A percentile compares a stretch with the other conserved stretches of the same genome.
These are phyloP conservation scores for Euura lappo DNA, from an alignment of 1,140 invertebrate species.

Conservation along the genomic window DNA sequence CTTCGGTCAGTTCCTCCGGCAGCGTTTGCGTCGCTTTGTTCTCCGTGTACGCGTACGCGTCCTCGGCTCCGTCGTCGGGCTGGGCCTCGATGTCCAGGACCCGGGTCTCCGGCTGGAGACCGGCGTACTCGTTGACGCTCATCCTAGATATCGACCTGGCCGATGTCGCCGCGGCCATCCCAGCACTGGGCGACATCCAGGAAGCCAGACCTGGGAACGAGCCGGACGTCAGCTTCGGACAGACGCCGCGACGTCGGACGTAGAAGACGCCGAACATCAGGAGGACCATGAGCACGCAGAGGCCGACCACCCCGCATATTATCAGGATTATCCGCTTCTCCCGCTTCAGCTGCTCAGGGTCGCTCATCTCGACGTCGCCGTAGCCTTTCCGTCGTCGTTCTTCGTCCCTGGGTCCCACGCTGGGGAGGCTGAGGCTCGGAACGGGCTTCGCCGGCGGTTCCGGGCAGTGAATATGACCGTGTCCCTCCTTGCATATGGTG, in stretches of 20 bases:
- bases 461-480: constrained; percentile 44
- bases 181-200: constrained; percentile 49
- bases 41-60: constrained; percentile 60
- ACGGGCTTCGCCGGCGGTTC: constrained; percentile 40
- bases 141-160: constrained; percentile 67
- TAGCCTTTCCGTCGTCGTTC: constrained; percentile 48
- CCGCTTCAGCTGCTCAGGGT: constrained; percentile 50
- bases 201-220: constrained; percentile 47
- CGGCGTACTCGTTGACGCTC: constrained; percentile 70
- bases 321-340: constrained; percentile 59
- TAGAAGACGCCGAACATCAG: constrained; percentile 61
- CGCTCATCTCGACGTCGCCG: constrained; percentile 55
- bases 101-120: constrained; percentile 59
- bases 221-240: constrained; percentile 51
- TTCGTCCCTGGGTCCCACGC: constrained; percentile 53
- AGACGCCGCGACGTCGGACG: constrained; percentile 63
- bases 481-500: constrained; percentile 62
- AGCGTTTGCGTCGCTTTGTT: constrained; percentile 76
- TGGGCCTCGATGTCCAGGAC: constrained; percentile 47
- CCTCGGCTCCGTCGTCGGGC: constrained; percentile 39
- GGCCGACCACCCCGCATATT: constrained; percentile 60
- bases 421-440: constrained; percentile 50
- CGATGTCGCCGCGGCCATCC: constrained; percentile 57
- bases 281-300: constrained; percentile 59
- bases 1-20: constrained; percentile 76